Evolutionary conservation across 1,140 invertebrate genomes (phyloP).

Genomic region (Mya arenaria): DNA sequence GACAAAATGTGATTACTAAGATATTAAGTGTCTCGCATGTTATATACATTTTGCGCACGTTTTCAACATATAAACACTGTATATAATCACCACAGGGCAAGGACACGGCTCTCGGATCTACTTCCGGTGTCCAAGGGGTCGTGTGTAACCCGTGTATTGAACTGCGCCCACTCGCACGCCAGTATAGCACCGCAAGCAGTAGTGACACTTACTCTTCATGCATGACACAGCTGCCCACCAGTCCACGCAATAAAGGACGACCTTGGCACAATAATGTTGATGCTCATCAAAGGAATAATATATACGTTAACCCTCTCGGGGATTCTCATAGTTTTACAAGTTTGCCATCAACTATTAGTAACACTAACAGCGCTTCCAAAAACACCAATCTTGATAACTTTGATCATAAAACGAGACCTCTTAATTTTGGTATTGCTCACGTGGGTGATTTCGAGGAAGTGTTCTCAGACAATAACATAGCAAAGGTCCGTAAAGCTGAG

Average conservation of each 20-base stretch:
- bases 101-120: background rate
- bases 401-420: background rate
- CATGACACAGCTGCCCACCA: conserved; percentile 90
- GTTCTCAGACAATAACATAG: conserved; percentile 72
- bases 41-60: conserved; percentile 48
- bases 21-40: too few species aligned
- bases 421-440: background rate
- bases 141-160: conserved; percentile 87
- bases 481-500: conserved; percentile 75
- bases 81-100: conserved; percentile 41
- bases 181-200: conserved; percentile 84
- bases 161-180: conserved; percentile 85
- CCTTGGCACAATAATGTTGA: conserved; percentile 45
- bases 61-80: conserved; percentile 42
- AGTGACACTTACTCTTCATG: conserved; percentile 96
- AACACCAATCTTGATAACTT: background rate
- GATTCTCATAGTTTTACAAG: conserved; percentile 46
- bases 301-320: conserved; percentile 95
- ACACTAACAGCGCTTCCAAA: conserved; percentile 51
- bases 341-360: conserved; percentile 50
- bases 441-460: conserved; percentile 1
- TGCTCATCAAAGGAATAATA: conserved; percentile 84
- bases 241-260: conserved; percentile 64
- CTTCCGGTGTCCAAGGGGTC: conserved; percentile 1
- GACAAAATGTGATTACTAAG: too few species aligned